phyloP scores from a whole-genome alignment of 2,113 vertebrate species.

The Ciconia maguari region DNA sequence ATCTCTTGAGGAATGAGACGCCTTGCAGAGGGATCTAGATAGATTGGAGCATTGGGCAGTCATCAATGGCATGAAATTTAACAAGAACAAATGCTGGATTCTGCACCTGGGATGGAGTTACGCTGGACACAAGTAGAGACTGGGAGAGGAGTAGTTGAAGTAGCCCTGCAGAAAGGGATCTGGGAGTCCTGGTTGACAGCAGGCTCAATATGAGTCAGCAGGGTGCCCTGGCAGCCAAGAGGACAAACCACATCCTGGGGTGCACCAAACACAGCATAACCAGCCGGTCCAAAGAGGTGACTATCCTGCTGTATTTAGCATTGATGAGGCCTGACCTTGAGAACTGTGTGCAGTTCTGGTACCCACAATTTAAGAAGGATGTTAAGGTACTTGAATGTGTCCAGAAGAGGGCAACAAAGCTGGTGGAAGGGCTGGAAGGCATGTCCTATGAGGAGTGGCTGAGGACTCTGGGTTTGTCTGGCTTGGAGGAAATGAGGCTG shows the following conservation, averaged over 20 bases:
- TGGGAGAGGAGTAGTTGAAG: not conserved
- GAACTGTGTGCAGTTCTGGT: not conserved
- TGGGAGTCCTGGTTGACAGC: not conserved
- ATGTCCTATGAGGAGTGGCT: not conserved
- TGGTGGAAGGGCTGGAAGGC: not conserved
- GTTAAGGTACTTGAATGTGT: not conserved
- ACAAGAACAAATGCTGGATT: not conserved
- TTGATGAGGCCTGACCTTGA: not conserved
- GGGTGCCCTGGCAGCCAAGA: not conserved
- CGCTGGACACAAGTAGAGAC: rapidly evolving
- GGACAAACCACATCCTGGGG: not conserved
- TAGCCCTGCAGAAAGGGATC: not conserved
- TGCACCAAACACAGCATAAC: not conserved
- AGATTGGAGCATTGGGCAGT: not conserved
- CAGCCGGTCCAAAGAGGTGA: no score
- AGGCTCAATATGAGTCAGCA: not conserved
- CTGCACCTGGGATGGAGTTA: not conserved
- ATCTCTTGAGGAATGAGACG: not conserved
- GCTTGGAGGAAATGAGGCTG: not conserved
- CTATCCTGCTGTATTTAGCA: not conserved
- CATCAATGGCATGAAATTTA: not conserved
- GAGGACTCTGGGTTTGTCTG: not conserved
- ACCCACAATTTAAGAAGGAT: not conserved
- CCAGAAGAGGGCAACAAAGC: not conserved
- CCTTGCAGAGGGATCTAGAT: not conserved